Evolutionary conservation across 64 coral and sea anemone species (phyloP).

Genomic region (Dendrophyllia cribrosa): DNA sequence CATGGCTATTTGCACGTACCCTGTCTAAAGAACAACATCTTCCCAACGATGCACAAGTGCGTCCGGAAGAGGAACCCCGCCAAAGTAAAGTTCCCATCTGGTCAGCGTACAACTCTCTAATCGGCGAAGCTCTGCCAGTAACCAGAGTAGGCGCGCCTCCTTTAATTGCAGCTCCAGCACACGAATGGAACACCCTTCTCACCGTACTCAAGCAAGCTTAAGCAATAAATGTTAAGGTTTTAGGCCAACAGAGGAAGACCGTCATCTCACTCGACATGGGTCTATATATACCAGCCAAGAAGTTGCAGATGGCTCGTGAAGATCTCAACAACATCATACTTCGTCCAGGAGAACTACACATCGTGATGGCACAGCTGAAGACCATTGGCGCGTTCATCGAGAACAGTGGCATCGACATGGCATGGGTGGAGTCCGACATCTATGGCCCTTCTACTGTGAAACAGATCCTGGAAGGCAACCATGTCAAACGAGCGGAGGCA

Average conservation of each 20-base stretch:
- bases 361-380: conserved; percentile 10
- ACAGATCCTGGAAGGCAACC: conserved; percentile 1
- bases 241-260: conserved; percentile 33
- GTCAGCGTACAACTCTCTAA: conserved; percentile 51
- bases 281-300: conserved; percentile 58
- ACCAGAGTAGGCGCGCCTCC: conserved; percentile 27
- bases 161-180: conserved; percentile 38
- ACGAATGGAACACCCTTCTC: conserved; percentile 42
- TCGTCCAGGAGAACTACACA: neutral
- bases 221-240: neutral
- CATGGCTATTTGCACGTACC: no score
- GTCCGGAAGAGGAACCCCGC: no score
- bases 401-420: conserved; percentile 4
- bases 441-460: conserved; percentile 11
- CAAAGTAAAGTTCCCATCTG: conserved; percentile 18
- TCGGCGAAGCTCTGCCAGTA: conserved; percentile 3
- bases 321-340: conserved; percentile 46
- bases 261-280: conserved; percentile 51
- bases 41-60: no score
- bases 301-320: conserved; percentile 53
- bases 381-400: conserved; percentile 3
- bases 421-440: neutral
- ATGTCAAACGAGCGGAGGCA: conserved; percentile 19
- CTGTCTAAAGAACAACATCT: no score
- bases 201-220: conserved; percentile 38